A percentile compares a stretch with the other conserved stretches of the same genome.
phyloP scores from a whole-genome alignment of 2,113 vertebrate species.

The Mesocricetus auratus region DNA sequence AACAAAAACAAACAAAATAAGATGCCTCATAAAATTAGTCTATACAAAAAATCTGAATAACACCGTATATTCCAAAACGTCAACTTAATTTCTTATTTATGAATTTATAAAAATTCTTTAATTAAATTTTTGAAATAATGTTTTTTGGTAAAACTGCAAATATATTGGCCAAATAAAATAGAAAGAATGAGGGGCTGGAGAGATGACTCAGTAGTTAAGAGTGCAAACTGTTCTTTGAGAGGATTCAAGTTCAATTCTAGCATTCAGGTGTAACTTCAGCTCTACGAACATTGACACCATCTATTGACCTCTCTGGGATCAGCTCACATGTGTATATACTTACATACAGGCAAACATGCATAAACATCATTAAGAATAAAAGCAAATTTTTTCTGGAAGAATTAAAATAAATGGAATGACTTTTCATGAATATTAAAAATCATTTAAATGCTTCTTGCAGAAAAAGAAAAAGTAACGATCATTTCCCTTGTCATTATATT shows the following conservation, averaged over 20 bases:
- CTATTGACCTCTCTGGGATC: not conserved
- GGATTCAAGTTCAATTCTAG: not conserved
- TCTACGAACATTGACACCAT: not conserved
- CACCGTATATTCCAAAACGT: not conserved
- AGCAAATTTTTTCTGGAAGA: not conserved
- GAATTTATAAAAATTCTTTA: not conserved
- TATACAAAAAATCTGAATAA: not conserved
- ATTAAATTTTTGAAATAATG: not conserved
- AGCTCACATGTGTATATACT: not conserved
- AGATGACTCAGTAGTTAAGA: not conserved
- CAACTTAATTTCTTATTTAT: not conserved
- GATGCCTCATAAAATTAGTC: no score
- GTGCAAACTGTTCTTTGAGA: not conserved
- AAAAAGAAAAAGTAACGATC: not conserved
- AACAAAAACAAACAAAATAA: no score
- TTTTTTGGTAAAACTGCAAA: not conserved
- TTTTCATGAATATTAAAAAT: not conserved
- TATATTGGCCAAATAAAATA: not conserved
- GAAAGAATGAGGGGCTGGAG: not conserved
- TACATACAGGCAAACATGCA: not conserved
- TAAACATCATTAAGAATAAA: not conserved
- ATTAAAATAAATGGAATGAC: not conserved
- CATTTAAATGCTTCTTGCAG: not conserved
- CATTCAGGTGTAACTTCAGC: not conserved
- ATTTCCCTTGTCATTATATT: not conserved